phyloP scores from a whole-genome alignment of 1,140 invertebrate species.

The Drosophila triauraria region DNA sequence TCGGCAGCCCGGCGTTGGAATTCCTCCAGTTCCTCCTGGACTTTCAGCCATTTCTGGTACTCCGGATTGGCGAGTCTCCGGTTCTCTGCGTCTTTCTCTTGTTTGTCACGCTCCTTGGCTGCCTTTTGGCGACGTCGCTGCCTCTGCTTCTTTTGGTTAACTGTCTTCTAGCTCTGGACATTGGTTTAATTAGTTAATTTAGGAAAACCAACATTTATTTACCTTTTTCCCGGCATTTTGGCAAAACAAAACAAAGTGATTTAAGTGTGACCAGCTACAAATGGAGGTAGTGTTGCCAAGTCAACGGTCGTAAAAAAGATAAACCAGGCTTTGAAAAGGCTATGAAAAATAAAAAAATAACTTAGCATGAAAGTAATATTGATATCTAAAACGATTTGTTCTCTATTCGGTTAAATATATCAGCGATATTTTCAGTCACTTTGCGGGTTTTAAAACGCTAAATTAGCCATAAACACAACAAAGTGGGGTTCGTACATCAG shows the following conservation, averaged over 20 bases:
- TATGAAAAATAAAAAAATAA: too few species aligned
- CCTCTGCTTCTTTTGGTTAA: conserved; percentile 85
- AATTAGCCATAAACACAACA: too few species aligned
- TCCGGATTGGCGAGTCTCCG: conserved; percentile 55
- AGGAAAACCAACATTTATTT: conserved; percentile 2
- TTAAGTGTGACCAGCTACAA: background rate
- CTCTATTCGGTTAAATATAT: too few species aligned
- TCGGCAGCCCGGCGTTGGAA: conserved; percentile 69
- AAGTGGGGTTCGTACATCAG: too few species aligned
- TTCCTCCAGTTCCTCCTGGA: conserved; percentile 68
- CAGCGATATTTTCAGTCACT: too few species aligned
- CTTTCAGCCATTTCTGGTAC: conserved; percentile 74
- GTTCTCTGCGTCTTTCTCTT: conserved; percentile 58
- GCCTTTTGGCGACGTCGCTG: conserved; percentile 82
- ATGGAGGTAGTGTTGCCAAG: too few species aligned
- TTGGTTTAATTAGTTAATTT: background rate
- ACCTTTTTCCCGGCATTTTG: conserved; percentile 47
- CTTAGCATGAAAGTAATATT: too few species aligned
- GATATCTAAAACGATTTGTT: too few species aligned
- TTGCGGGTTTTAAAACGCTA: too few species aligned
- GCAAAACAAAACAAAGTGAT: conserved; percentile 2
- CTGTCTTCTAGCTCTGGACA: conserved; percentile 82
- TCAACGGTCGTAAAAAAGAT: too few species aligned
- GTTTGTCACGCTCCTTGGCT: conserved; percentile 78
- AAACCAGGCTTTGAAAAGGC: too few species aligned